Base-by-base conservation (phyloP, 2,888 invertebrate species). In the Euplagia quadripunctaria region DNA sequence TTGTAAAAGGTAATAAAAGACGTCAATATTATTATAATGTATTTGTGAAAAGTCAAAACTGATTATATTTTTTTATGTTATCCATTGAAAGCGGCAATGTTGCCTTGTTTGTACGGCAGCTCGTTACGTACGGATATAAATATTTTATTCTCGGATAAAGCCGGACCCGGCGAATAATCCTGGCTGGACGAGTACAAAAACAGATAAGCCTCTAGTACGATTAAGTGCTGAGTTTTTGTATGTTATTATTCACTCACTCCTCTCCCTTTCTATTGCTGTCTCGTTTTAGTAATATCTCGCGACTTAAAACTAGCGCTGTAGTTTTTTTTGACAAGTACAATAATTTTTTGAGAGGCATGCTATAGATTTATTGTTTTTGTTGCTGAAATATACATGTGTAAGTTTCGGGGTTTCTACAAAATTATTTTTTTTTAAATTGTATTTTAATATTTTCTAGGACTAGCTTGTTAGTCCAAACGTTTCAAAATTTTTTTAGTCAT, bases 101-200 rank as follows among this genome's bases (percentile, higher is more conserved):
- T 74, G 71, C 65, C 76, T 55, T 75, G 81, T 83, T 80, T 81
- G 76, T 80, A 66, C 72, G 77, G 69, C 66, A 64, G 73, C 89
- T 89, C 88, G 90, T 91, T 90, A 90, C 80, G 87, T 85, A 75
- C 65, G 88, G 89, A 88, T 90, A 92, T 92, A 91, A 91, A 93
- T 92, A 92, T 93, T 93, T 93, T 90, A 92, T 90, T 85, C 86
- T 80, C 74, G 89, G 91, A 90, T 92, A 89, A 90, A 88, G 79
- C 84, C 83, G 83, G 79, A 79, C 71, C 82, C 80, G 68, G 73
- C 71, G 83, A 82, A 86, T 91, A 91, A 92, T 90, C 90, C 90
- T 80, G 83, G 75, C 79, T 86, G 89, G 88, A 89, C 85, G 86
- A 80, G 80, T 87, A 90, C 89, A 90, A 92, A 91, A 91, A 89